Conservation (phyloP, 2,888 invertebrate species). For the Carterocephalus palaemon region DNA sequence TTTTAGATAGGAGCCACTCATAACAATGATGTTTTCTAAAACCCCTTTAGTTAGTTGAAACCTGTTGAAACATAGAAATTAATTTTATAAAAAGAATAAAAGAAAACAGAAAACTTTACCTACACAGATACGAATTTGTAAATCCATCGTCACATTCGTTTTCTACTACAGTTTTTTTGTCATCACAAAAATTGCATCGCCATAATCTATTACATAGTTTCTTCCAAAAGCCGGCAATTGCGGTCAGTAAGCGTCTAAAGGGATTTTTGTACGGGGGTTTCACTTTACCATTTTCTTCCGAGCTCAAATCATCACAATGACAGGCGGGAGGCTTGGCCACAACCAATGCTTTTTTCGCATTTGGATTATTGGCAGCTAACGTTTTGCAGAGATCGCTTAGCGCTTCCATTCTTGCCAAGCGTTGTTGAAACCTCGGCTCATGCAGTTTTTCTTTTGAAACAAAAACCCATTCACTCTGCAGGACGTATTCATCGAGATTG, state of each 20-base stretch:
- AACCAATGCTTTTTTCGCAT: conserved; percentile 42
- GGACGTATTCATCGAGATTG: conserved; percentile 51
- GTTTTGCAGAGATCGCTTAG: conserved; percentile 53
- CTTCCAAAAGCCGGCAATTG: conserved; percentile 34
- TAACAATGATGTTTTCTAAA: too few relatives aligned
- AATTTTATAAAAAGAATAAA: conserved; percentile 27
- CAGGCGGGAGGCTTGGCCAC: conserved; percentile 57
- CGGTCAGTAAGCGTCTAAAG: conserved; percentile 38
- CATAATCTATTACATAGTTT: conserved; percentile 41
- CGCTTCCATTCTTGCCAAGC: conserved; percentile 46
- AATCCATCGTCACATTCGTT: conserved; percentile 33
- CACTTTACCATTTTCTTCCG: conserved; percentile 34
- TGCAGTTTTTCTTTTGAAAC: conserved; percentile 51
- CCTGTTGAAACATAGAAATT: background rate
- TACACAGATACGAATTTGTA: conserved; percentile 57
- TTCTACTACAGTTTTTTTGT: conserved; percentile 31
- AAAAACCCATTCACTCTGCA: conserved; percentile 67
- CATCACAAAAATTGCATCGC: conserved; percentile 35
- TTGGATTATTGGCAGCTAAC: conserved; percentile 41
- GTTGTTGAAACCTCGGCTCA: conserved; percentile 58
- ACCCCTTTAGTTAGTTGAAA: too few relatives aligned
- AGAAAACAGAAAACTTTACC: conserved; percentile 50
- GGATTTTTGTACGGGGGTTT: conserved; percentile 35
- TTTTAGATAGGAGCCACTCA: too few relatives aligned
- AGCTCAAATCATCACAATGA: conserved; percentile 49